phyloP scores from a whole-genome alignment of 1,140 invertebrate species.

The Nomia melanderi region DNA sequence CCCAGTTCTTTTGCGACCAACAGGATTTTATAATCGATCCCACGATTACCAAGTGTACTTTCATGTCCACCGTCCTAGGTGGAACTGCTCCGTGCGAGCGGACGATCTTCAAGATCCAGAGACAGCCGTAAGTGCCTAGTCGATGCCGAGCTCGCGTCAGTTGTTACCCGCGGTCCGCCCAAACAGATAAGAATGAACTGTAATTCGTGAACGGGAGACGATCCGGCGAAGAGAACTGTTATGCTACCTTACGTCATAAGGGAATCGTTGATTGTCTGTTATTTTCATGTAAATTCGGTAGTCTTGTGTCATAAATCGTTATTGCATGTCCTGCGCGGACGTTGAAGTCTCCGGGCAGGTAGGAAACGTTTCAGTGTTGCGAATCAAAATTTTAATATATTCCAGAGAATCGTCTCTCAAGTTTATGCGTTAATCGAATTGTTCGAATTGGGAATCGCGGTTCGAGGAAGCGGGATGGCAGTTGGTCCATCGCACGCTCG shows the following conservation, averaged over 20 bases:
- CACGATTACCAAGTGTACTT: neutral
- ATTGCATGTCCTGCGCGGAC: conserved; percentile 7
- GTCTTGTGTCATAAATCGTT: too few species aligned
- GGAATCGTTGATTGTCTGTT: neutral
- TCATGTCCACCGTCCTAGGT: neutral
- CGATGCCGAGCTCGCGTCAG: conserved; percentile 65
- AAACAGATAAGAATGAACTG: neutral
- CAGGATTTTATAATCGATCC: neutral
- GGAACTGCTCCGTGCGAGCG: neutral
- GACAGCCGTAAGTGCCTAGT: conserved; percentile 73
- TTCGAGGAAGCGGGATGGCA: neutral
- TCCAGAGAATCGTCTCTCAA: conserved; percentile 10
- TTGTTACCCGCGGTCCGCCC: conserved; percentile 23
- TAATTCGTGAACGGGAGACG: neutral
- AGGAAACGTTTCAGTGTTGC: conserved; percentile 4
- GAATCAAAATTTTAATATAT: conserved; percentile 69
- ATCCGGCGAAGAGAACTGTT: neutral
- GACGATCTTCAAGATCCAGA: conserved; percentile 42
- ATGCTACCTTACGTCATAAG: neutral
- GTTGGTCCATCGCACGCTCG: too few species aligned
- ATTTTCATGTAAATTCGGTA: neutral
- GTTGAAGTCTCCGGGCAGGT: conserved; percentile 2
- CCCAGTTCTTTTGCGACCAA: conserved; percentile 5
- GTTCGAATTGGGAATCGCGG: neutral
- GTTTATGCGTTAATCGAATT: neutral